These are phyloP conservation scores for Cephalopterus ornatus DNA, from an alignment of 2,113 vertebrate species.

Conservation along the genomic window DNA sequence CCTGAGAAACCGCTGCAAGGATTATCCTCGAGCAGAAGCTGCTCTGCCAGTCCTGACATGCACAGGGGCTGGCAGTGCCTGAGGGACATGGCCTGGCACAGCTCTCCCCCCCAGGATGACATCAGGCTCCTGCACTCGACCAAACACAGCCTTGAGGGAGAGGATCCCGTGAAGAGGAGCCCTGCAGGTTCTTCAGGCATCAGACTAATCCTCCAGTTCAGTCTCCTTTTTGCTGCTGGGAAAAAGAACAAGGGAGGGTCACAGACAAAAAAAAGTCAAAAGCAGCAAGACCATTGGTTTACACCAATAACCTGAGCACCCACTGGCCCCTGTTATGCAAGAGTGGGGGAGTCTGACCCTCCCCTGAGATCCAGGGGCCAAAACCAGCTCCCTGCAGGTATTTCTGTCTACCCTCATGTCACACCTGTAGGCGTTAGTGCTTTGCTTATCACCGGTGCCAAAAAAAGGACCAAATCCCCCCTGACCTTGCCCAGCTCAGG, in stretches of 20 bases:
- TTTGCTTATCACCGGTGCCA: not conserved
- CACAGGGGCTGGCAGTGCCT: not conserved
- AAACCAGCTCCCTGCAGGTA: not conserved
- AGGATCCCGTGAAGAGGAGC: not conserved
- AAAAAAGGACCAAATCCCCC: constrained; percentile 34
- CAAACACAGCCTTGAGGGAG: not conserved
- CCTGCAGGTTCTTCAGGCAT: not conserved
- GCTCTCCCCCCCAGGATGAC: not conserved
- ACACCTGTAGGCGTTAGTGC: not conserved
- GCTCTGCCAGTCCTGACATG: not conserved
- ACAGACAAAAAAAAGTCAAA: not conserved
- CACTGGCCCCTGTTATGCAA: not conserved
- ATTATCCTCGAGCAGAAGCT: not conserved
- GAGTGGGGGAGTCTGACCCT: not conserved
- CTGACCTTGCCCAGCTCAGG: not conserved
- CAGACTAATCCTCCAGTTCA: not conserved
- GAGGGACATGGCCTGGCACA: not conserved
- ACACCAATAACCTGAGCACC: not conserved
- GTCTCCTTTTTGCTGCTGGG: not conserved
- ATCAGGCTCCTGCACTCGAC: not conserved
- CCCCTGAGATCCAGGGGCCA: not conserved
- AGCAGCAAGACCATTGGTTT: not conserved
- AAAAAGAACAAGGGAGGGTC: not conserved
- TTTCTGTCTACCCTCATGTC: not conserved
- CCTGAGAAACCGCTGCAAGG: not conserved